Evolutionary conservation across 2,797 vertebrate genomes (phyloP), one percentile per base, ranked within the genome.

Genomic region (Sphenodon punctatus): DNA sequence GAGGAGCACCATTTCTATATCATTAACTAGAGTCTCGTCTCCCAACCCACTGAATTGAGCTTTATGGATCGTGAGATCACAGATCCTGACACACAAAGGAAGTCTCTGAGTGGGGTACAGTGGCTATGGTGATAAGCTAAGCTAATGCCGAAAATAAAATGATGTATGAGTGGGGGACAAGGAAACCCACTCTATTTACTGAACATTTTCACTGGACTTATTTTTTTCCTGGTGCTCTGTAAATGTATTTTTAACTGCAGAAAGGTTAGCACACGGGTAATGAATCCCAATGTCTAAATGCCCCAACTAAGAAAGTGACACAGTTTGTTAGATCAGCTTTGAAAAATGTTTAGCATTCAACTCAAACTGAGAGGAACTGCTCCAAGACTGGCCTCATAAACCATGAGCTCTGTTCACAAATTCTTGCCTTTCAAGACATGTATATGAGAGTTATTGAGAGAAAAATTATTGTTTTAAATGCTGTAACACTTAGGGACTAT

Each of bases 21-120:
- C 74, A 88, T 81, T 82, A 87, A 90, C 86, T 38, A 65, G 76
- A 85, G 65, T 39, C 72, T 79, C 30, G 65, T n/a, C 46, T 20
- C 27, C 67, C 64, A 36, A 38, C 46, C 67, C 55, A 43, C 45
- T 42, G 56, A 41, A 61, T 42, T 36, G 49, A 84, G 56, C 30
- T 86, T 89, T 90, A 86, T 85, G 84, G 75, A 56, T 34, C 19
- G 59, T 84, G 82, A 88, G 65, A 66, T 87, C 64, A 36, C 32
- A 34, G 5, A 82, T 76, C 39, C 67, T 64, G 32, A 56, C 9
- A 5, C 1, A 66, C n/a, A 73, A 3, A 68, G 58, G 43, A 93
- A 88, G 67, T 67, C 82, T 76, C 71, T 74, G 70, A 84, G 34
- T 17, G 72, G 76, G 77, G 56, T 46, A 16, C 20, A 38, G n/a